A percentile compares a stretch with the other conserved stretches of the same genome.
phyloP scores from a whole-genome alignment of 2,113 vertebrate genomes.

The Oryzias melastigma region DNA sequence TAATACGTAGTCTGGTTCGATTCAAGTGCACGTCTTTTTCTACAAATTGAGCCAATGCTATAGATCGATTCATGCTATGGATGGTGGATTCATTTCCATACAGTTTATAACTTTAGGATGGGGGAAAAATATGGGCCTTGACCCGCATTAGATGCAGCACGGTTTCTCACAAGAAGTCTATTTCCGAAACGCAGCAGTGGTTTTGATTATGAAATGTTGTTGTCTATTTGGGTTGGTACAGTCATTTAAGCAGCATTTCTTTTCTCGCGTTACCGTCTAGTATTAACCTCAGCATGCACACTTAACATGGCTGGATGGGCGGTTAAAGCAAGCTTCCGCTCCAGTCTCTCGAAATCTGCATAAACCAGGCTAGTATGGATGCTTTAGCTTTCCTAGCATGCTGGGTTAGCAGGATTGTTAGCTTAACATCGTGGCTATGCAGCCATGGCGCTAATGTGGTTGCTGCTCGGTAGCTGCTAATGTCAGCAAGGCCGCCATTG shows the following conservation, averaged over 20 bases:
- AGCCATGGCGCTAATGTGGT: conserved; percentile 58
- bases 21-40: not conserved
- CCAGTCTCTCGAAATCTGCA: conserved; percentile 28
- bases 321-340: conserved; percentile 44
- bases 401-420: conserved; percentile 66
- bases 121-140: conserved; percentile 62
- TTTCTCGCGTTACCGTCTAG: too few species aligned
- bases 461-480: conserved; percentile 55
- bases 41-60: too few species aligned
- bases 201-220: not conserved
- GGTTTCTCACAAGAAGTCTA: conserved; percentile 12
- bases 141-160: conserved; percentile 16
- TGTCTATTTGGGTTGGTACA: too few species aligned
- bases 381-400: conserved; percentile 41
- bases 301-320: conserved; percentile 27
- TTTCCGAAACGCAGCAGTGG: not conserved
- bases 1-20: not conserved
- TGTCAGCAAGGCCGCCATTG: conserved; percentile 68
- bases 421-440: conserved; percentile 63
- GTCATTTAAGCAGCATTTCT: too few species aligned
- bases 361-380: not conserved
- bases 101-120: conserved; percentile 49
- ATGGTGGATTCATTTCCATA: not conserved
- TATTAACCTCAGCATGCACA: not conserved
- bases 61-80: too few species aligned